phyloP scores from a whole-genome alignment of 2,888 invertebrate genomes.

The Drosophila kanekoi region DNA sequence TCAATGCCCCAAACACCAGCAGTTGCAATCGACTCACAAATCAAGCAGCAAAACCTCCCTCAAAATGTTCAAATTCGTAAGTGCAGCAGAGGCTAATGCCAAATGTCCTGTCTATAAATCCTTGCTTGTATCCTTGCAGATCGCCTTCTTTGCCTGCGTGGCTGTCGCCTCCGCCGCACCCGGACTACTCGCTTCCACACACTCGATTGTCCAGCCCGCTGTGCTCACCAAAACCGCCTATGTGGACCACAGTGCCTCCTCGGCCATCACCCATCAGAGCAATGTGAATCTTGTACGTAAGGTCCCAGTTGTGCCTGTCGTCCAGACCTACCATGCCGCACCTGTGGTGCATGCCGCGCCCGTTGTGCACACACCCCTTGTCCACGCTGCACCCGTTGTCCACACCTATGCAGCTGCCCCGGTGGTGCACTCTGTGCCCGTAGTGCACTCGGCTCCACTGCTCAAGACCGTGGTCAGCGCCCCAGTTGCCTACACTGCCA shows the following conservation, averaged over 20 bases:
- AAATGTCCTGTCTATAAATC: background rate
- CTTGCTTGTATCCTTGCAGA: constrained; percentile 33
- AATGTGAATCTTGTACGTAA: constrained; percentile 86
- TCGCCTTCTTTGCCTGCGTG: constrained; percentile 88
- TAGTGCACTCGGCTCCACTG: constrained; percentile 60
- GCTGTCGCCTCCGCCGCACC: constrained; percentile 85
- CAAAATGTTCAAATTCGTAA: constrained; percentile 85
- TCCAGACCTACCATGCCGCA: constrained; percentile 50
- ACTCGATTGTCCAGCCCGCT: constrained; percentile 80
- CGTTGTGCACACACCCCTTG: constrained; percentile 55
- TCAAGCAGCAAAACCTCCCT: constrained; percentile 32
- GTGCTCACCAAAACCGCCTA: constrained; percentile 81
- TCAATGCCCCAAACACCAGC: constrained; percentile 56
- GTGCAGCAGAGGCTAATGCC: constrained; percentile 37
- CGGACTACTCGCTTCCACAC: constrained; percentile 78
- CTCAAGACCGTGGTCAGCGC: constrained; percentile 58
- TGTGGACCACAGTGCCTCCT: constrained; percentile 83
- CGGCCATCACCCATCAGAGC: constrained; percentile 87
- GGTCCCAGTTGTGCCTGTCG: constrained; percentile 78
- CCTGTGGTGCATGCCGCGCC: constrained; percentile 64
- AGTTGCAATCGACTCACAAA: constrained; percentile 72
- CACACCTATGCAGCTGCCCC: constrained; percentile 60
- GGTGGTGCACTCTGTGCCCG: constrained; percentile 42
- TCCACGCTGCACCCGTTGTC: constrained; percentile 52
- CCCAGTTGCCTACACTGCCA: constrained; percentile 63